phyloP scores from a whole-genome alignment of 1,140 invertebrate species.

The Pissodes strobi region DNA sequence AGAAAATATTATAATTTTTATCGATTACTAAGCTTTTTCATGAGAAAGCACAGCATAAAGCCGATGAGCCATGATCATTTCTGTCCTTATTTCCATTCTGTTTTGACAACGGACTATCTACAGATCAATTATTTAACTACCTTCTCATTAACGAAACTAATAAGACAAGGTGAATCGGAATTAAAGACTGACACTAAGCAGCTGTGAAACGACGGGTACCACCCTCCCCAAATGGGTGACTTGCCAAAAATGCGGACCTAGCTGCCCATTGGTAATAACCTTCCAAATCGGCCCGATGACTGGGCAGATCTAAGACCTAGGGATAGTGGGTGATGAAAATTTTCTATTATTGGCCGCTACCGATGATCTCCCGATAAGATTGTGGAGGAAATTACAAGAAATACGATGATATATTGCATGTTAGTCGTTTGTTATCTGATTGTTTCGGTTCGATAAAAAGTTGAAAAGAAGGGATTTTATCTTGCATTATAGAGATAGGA shows the following conservation, averaged over 20 bases:
- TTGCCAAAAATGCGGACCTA: slow-evolving; percentile 11
- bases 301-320: slow-evolving; percentile 5
- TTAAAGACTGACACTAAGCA: slow-evolving; percentile 19
- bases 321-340: background rate
- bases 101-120: no score
- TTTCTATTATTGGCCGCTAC: slow-evolving; percentile 9
- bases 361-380: slow-evolving; percentile 24
- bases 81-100: no score
- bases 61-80: no score
- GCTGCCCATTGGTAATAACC: slow-evolving; percentile 28
- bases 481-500: no score
- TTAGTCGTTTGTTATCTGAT: no score
- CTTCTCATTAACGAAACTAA: slow-evolving; percentile 10
- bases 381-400: slow-evolving; percentile 7
- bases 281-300: slow-evolving; percentile 26
- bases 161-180: slow-evolving; percentile 15
- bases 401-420: no score
- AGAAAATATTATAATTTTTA: no score
- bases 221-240: slow-evolving; percentile 18
- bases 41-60: no score
- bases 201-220: slow-evolving; percentile 9
- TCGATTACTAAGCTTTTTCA: no score
- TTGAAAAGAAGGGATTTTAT: no score
- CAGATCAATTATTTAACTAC: background rate
- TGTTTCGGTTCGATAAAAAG: no score